These are phyloP conservation scores for Pomacea maculata DNA, from an alignment of 1,140 invertebrate species.

Conservation along the genomic window DNA sequence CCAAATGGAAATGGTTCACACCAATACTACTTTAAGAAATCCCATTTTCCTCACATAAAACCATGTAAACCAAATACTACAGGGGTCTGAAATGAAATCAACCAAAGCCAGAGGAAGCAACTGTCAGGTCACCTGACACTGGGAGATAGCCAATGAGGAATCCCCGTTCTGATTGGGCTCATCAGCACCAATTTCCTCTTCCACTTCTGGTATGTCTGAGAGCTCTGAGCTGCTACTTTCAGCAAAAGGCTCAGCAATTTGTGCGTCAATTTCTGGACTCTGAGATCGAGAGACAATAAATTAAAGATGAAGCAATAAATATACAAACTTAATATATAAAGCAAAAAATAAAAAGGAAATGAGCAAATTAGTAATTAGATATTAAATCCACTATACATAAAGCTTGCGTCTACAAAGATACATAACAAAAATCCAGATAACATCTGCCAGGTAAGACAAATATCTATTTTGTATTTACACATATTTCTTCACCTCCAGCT, in stretches of 20 bases:
- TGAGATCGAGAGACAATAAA: slow-evolving; percentile 33
- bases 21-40: no score
- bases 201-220: slow-evolving; percentile 68
- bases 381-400: no score
- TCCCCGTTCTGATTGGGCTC: slow-evolving; percentile 44
- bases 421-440: no score
- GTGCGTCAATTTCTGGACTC: slow-evolving; percentile 36
- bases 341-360: not conserved
- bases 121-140: slow-evolving; percentile 38
- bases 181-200: slow-evolving; percentile 59
- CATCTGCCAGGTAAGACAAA: no score
- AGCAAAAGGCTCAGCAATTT: slow-evolving; percentile 67
- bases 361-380: no score
- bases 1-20: no score
- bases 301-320: slow-evolving; percentile 24
- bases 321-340: slow-evolving; percentile 12
- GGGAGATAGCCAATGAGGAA: slow-evolving; percentile 34
- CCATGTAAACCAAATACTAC: not conserved
- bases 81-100: slow-evolving; percentile 9
- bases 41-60: not conserved
- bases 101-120: slow-evolving; percentile 20
- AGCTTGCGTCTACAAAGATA: no score
- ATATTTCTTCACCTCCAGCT: no score
- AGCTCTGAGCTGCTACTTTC: slow-evolving; percentile 67
- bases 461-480: no score